Base-by-base conservation (phyloP, 2,888 invertebrate genomes). In the Ceriagrion tenellum region DNA sequence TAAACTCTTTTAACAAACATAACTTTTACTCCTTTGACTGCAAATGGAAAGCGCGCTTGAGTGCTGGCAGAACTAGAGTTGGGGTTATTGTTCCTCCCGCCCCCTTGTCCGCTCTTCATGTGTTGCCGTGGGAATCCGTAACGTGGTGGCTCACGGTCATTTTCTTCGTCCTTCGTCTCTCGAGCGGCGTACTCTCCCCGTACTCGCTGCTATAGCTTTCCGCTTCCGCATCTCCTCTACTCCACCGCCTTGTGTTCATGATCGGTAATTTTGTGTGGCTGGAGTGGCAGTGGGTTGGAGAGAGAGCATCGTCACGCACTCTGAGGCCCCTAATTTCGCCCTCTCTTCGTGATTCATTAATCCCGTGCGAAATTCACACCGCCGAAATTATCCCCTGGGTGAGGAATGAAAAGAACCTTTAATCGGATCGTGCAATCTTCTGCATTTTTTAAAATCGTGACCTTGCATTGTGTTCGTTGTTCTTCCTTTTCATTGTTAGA, bases 281-380 rank as follows among this genome's bases (percentile, higher is more conserved):
- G 59, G 13, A 35, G 16, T 81, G 81, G 81, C 30, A 16, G 59
- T 59, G 59, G 30, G 69, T 26, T 26, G 26, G 69, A n/a, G 69
- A 13, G 81, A 35, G 26, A 6, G 16, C 18, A 30, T 30, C 3
- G 81, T 35, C 16, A 35, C 13, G 30, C 81, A 18, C 35, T 30
- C 35, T 35, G 18, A 13, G 81, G 30, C 81, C 81, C 12, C 35
- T 81, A 30, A 81, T 81, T 35, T 81, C 35, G 35, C 16, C 30
- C 18, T 35, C 81, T 26, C 81, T 81, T 81, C 81, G 30, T 81
- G 30, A 81, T 81, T 81, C 81, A 18, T 81, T 81, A 81, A 81
- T 35, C 30, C 35, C 81, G 35, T 81, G 81, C 81, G 35, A 35
- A 81, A 81, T 81, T 81, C 81, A 35, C 81, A 81, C 81, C 81